Conservation (phyloP, 2,888 invertebrate genomes). For the Drosophila aldrichi region DNA sequence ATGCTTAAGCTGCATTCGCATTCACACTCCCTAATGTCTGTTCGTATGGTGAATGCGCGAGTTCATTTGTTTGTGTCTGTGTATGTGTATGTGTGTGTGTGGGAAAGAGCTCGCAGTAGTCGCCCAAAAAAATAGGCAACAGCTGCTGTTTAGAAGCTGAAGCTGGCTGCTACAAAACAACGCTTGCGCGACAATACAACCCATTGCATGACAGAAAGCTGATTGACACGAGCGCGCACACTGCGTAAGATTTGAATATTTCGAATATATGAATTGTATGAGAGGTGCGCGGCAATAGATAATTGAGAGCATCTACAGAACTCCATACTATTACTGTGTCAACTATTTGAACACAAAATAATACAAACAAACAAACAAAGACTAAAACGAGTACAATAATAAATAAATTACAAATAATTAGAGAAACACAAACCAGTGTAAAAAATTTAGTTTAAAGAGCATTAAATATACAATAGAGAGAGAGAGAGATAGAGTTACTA, state of each 20-base stretch:
- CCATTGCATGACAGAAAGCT: conserved; percentile 24
- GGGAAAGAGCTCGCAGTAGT: background rate
- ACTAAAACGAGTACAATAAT: background rate
- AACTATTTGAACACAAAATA: background rate
- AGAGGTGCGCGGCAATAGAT: conserved; percentile 3
- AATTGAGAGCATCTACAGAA: conserved; percentile 6
- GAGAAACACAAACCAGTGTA: conserved; percentile 8
- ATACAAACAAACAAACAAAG: background rate
- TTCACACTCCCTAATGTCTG: conserved; percentile 29
- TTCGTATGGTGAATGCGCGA: conserved; percentile 29
- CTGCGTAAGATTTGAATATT: background rate
- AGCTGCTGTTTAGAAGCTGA: conserved; percentile 13
- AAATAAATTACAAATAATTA: background rate
- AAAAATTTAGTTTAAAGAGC: conserved; percentile 3
- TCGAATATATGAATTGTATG: background rate
- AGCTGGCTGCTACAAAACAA: conserved; percentile 20
- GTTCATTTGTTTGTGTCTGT: background rate
- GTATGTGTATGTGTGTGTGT: conserved; percentile 9
- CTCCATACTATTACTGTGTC: background rate
- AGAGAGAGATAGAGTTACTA: conserved; percentile 1
- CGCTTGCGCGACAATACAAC: background rate
- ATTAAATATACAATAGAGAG: conserved; percentile 5
- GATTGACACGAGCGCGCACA: background rate
- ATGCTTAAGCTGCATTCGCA: conserved; percentile 23
- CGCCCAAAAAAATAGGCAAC: conserved; percentile 20